Percentiles rank a stretch among this genome's conserved stretches.
Conservation (phyloP, 2,888 invertebrate genomes). For the Sarcophaga variegata region DNA sequence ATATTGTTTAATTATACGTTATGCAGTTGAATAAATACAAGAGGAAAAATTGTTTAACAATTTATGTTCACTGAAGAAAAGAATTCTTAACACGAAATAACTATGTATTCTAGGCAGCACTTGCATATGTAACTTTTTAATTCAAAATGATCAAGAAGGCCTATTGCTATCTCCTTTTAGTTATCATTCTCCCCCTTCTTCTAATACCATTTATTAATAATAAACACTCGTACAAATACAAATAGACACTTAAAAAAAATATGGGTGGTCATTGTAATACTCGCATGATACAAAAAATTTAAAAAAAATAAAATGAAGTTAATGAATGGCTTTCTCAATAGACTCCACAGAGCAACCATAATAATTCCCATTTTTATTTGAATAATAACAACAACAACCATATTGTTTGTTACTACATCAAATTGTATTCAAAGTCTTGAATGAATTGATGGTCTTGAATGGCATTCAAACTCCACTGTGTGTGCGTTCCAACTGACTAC, state of each 20-base stretch:
- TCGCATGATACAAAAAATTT: neutral
- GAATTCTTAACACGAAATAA: slow-evolving; percentile 4
- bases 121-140: slow-evolving; percentile 49
- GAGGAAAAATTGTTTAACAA: neutral
- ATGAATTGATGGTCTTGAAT: slow-evolving; percentile 29
- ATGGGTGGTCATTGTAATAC: slow-evolving; percentile 47
- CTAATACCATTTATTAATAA: slow-evolving; percentile 21
- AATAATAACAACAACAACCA: slow-evolving; percentile 8
- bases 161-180: slow-evolving; percentile 33
- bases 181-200: neutral
- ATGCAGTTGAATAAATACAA: neutral
- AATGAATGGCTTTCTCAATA: neutral
- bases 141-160: slow-evolving; percentile 52
- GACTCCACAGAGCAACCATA: neutral
- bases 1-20: neutral
- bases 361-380: neutral
- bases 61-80: no score
- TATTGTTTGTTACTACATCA: neutral
- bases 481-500: slow-evolving; percentile 43
- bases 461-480: neutral
- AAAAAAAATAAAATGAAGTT: neutral
- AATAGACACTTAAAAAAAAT: neutral
- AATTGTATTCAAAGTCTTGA: neutral
- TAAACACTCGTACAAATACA: slow-evolving; percentile 26
- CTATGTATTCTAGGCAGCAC: slow-evolving; percentile 58